These are phyloP conservation scores for Ascidia mentula DNA, from an alignment of 23 tunicate genomes.

Conservation along the genomic window DNA sequence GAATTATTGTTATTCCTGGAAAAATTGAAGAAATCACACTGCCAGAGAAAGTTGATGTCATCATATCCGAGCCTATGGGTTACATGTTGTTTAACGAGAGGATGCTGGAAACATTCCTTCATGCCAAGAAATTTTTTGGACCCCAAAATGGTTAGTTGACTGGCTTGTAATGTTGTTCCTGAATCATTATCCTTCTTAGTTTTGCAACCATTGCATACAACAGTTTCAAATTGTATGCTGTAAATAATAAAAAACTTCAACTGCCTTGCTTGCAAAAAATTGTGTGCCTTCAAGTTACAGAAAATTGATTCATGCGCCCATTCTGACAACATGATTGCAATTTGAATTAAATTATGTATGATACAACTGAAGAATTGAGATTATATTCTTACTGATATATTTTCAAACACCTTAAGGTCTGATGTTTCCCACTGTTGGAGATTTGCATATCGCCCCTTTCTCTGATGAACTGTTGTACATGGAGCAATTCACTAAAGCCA, in stretches of 20 bases:
- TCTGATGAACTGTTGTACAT: constrained; percentile 93
- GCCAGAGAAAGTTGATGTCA: constrained; percentile 98
- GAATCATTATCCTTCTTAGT: too few relatives aligned
- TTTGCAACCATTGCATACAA: too few relatives aligned
- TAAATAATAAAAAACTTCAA: too few relatives aligned
- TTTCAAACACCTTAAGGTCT: constrained; percentile 48
- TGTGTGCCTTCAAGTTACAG: too few relatives aligned
- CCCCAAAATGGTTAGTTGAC: constrained; percentile 83
- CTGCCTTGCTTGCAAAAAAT: too few relatives aligned
- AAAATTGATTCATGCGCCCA: too few relatives aligned
- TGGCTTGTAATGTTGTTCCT: too few relatives aligned
- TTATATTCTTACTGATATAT: too few relatives aligned
- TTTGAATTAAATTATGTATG: too few relatives aligned
- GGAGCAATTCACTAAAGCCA: constrained; percentile 99
- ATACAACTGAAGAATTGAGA: too few relatives aligned
- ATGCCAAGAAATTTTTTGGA: constrained; percentile 88
- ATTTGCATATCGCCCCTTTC: constrained; percentile 94
- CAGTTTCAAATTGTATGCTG: too few relatives aligned
- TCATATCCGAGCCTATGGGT: constrained; percentile 99
- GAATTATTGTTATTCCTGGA: constrained; percentile 92
- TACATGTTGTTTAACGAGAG: constrained; percentile 99
- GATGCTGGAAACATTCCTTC: constrained; percentile 98
- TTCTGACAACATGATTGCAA: too few relatives aligned
- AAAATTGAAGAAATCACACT: constrained; percentile 94
- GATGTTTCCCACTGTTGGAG: constrained; percentile 99